Percentiles rank a stretch among this genome's conserved stretches.
phyloP scores from a whole-genome alignment of 2,797 vertebrate genomes.

The Malurus leucopterus region DNA sequence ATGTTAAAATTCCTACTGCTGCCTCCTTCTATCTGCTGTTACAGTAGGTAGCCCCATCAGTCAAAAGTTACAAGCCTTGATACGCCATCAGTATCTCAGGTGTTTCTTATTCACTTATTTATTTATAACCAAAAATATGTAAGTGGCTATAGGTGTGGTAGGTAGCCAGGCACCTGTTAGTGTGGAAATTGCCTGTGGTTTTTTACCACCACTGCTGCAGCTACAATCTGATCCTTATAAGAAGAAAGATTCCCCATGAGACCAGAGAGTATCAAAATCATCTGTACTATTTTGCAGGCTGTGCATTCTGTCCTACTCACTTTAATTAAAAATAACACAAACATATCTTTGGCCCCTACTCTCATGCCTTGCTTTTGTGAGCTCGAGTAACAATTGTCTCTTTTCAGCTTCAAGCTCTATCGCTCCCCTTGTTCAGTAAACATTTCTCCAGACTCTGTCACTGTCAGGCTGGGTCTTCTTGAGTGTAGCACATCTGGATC shows the following conservation, averaged over 20 bases:
- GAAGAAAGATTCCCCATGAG: neutral
- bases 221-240: neutral
- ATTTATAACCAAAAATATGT: neutral
- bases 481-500: neutral
- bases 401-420: neutral
- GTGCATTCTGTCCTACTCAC: neutral
- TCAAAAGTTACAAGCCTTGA: neutral
- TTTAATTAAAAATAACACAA: neutral
- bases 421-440: neutral
- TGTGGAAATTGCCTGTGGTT: neutral
- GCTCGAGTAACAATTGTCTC: neutral
- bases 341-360: neutral
- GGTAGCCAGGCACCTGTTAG: neutral
- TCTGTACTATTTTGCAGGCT: neutral
- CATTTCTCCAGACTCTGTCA: neutral
- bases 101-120: neutral
- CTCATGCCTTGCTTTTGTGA: neutral
- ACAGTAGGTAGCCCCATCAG: neutral
- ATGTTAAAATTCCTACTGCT: neutral
- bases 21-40: neutral
- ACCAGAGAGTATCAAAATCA: neutral
- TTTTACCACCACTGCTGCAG: neutral
- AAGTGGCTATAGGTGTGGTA: neutral
- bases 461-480: neutral
- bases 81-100: neutral